Base-by-base conservation (phyloP, 2,113 vertebrate species). In the Cheilinus undulatus region DNA sequence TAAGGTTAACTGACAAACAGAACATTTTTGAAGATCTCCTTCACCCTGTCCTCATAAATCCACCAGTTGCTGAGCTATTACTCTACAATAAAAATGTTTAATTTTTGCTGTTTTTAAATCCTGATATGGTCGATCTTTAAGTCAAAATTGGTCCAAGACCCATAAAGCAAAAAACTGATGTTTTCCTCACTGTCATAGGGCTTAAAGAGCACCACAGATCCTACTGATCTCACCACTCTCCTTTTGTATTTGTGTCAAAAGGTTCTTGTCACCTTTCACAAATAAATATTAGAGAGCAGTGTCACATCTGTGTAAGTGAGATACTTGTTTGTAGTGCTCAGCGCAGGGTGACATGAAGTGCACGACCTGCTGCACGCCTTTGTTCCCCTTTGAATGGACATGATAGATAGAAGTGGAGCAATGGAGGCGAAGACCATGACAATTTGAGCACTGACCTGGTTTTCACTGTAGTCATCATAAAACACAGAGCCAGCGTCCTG, bases 381-480 rank as follows among this genome's bases (percentile, higher is more conserved):
- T 91, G 84, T 88, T 63, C 78, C 76, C 57, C 80, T 84, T 59
- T 87, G 85, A 90, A 85, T 76, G 86, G 74, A 83, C 71, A 56
- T 84, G 87, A 91, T 82, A 77, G 90, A 89, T 87, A 78, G 84
- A 89, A 89, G 42, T 82, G 71, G 89, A 89, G 83, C 86, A 80
- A 73, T 54, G 67, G 71, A 84, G 72, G 80, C 80, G 19, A 83
- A 79, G 87, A 87, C 28, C 84, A 85, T 87, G 81, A 91, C 81
- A 80, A 85, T 88, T 82, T 88, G 86, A 91, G 90, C 84, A 45
- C 84, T 91, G 91, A 92, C 90, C 90, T 88, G 89, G 76, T 90
- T 92, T 90, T 87, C 82, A 85, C 84, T 88, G 88, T 73, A 86
- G 87, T 89, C 88, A 87, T 88, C 90, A 88, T 92, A 90, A 91